These are phyloP conservation scores for Nothobranchius furzeri DNA, from an alignment of 2,113 vertebrate genomes.

Conservation along the genomic window DNA sequence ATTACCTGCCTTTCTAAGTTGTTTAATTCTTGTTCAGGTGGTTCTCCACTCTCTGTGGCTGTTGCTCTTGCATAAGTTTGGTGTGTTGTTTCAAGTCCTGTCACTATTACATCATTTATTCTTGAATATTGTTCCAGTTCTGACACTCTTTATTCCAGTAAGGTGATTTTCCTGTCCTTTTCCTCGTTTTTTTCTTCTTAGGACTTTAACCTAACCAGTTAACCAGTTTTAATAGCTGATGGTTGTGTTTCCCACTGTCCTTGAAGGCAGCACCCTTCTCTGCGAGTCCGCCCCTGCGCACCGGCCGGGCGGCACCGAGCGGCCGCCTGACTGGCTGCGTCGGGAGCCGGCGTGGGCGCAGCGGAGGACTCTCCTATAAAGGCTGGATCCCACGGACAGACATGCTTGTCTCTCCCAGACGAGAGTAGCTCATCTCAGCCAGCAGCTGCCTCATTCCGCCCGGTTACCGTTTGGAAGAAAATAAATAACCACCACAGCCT, in stretches of 20 bases:
- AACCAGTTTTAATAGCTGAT: not conserved
- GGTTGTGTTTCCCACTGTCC: constrained; percentile 13
- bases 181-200: too few species aligned
- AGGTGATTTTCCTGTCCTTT: too few species aligned
- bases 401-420: constrained; percentile 34
- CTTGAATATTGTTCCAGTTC: too few species aligned
- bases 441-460: not conserved
- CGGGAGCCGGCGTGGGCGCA: constrained; percentile 63
- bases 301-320: constrained; percentile 17
- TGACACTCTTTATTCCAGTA: too few species aligned
- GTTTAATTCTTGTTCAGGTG: too few species aligned
- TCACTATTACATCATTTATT: too few species aligned
- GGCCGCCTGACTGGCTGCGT: constrained; percentile 51
- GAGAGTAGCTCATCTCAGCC: not conserved
- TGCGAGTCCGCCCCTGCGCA: constrained; percentile 57
- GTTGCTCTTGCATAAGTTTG: too few species aligned
- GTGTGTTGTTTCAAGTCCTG: too few species aligned
- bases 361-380: constrained; percentile 77
- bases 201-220: too few species aligned
- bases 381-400: constrained; percentile 35
- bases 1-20: too few species aligned
- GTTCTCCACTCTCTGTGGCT: too few species aligned
- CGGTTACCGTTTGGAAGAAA: not conserved
- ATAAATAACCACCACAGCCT: not conserved
- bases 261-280: constrained; percentile 46